phyloP scores from a whole-genome alignment of 2,888 invertebrate species.

The Drosophila multiciliata region DNA sequence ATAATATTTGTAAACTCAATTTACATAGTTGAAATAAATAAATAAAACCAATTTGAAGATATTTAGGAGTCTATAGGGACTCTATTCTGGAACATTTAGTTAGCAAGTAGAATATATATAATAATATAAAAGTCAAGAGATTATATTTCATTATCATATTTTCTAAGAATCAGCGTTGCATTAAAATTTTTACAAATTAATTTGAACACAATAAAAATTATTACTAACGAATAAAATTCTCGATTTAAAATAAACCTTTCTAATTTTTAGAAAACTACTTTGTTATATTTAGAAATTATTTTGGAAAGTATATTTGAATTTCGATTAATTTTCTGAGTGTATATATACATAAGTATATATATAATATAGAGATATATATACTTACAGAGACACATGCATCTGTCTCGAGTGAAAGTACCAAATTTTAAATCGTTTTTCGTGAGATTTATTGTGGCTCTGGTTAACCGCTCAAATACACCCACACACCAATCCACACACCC shows the following conservation, averaged over 20 bases:
- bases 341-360: not conserved
- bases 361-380: not conserved
- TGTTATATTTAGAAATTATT: not conserved
- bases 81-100: not conserved
- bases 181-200: not conserved
- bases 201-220: not conserved
- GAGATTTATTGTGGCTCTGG: conserved; percentile 84
- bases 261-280: not conserved
- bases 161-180: not conserved
- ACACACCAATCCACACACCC: conserved; percentile 2
- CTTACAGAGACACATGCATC: conserved; percentile 10
- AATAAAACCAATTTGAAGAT: not conserved
- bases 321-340: not conserved
- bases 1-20: not conserved
- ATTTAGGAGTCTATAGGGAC: not conserved
- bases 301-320: not conserved
- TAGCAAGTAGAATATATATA: not conserved
- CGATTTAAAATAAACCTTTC: not conserved
- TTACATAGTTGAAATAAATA: not conserved
- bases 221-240: not conserved
- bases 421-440: conserved; percentile 83
- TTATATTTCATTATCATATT: too few relatives aligned
- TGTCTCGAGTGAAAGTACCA: conserved; percentile 59
- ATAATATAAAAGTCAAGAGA: not conserved
- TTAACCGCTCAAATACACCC: conserved; percentile 71